Base-by-base conservation (phyloP, 92 coral and sea anemone species). In the Chrysogorgia sp. region DNA sequence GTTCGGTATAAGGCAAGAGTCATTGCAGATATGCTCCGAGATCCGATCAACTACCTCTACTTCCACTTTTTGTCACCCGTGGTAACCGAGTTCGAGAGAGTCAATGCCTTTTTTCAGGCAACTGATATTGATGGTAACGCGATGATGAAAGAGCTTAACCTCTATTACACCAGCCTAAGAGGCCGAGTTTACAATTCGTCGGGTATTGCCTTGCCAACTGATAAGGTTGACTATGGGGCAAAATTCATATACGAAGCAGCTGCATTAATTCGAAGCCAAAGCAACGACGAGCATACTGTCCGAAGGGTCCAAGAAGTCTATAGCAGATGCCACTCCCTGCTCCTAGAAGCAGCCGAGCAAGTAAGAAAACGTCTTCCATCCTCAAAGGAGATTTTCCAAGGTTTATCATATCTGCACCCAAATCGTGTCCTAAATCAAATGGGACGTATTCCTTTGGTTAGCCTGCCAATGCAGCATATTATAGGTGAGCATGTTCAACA, bases 301-400 rank as follows among this genome's bases (percentile, higher is more conserved):
- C 19, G 37, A 60, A 60, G 35, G 24, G 67, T 60, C 24, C 67
- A 31, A 3, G 67, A 60, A 6, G 67, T 60, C 19, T 60, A 60
- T 23, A 56, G 26, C 63, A 56, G 63, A 23, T 56, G 63, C 24
- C 63, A 56, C 63, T 56, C 63, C 26, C 19, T 60, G 67, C 67
- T 60, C 37, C 26, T 60, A 9, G 67, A 60, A 60, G 67, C 67
- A 60, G 35, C 67, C 37, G 35, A 10, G 67, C 67, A 60, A 60
- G 35, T 60, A 10, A 15, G 26, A 60, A 60, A 29, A 60, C 67
- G 67, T 60, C 67, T 60, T 60, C 67, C 67, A 60, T 60, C 67
- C 32, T 60, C 67, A 24, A 60, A 60, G 67, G 67, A 60, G 30
- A 60, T 60, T 12, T 60, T 60, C 26, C 3, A 22, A 12, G 67